These are phyloP conservation scores for Drosophila obscura DNA, from an alignment of 1,140 invertebrate genomes.

Conservation along the genomic window DNA sequence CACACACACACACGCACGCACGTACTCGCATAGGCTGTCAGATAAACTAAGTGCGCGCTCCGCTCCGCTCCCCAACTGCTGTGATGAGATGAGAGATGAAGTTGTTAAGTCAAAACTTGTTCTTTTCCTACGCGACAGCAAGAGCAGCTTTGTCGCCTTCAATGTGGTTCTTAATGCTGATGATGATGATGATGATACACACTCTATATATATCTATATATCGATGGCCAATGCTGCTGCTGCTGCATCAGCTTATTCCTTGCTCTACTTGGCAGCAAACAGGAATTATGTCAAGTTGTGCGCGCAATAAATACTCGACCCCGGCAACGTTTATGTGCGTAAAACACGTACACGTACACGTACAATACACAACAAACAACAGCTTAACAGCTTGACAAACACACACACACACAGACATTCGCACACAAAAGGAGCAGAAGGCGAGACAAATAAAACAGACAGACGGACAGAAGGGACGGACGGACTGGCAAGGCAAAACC, in stretches of 20 bases:
- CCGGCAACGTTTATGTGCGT: constrained; percentile 75
- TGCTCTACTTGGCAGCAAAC: constrained; percentile 47
- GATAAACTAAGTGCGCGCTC: constrained; percentile 57
- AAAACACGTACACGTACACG: constrained; percentile 58
- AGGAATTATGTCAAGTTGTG: constrained; percentile 80
- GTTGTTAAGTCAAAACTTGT: constrained; percentile 78
- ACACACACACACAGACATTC: constrained; percentile 17
- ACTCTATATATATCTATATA: constrained; percentile 68
- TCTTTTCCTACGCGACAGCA: constrained; percentile 21
- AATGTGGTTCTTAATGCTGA: constrained; percentile 24
- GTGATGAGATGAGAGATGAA: constrained; percentile 43
- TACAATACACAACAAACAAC: constrained; percentile 54
- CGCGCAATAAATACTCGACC: constrained; percentile 76
- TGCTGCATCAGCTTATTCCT: constrained; percentile 46
- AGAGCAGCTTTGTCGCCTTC: constrained; percentile 17
- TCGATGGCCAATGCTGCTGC: constrained; percentile 55
- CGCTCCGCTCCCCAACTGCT: constrained; percentile 5
- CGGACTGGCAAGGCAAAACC: not conserved
- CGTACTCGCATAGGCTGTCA: constrained; percentile 12
- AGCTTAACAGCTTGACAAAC: constrained; percentile 48
- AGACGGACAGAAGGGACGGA: not conserved
- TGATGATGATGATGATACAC: constrained; percentile 34
- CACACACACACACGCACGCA: constrained; percentile 18
- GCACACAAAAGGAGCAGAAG: constrained; percentile 3
- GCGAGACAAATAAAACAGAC: constrained; percentile 9